Evolutionary conservation across 2,113 vertebrate species (phyloP), one percentile per base, ranked within the genome.

Genomic region (Meriones unguiculatus): DNA sequence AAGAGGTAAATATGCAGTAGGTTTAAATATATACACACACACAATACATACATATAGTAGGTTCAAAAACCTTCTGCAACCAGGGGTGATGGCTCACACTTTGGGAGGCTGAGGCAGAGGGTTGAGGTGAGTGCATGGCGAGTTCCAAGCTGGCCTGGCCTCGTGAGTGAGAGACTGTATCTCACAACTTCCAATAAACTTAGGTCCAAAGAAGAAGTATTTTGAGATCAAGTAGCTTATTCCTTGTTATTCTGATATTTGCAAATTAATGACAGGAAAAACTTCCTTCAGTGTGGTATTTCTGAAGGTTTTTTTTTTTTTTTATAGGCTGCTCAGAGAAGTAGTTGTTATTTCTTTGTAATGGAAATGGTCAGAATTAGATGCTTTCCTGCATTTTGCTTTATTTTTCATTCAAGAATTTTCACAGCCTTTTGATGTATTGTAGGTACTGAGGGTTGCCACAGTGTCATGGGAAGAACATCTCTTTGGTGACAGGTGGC

Each of bases 1-100:
- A 99, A 98, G 98, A 99, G 99, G 99, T 99, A 98, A 98, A 69
- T 50, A 95, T 65, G 62, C 14, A 7, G 30, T 54, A 87, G 32
- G 69, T 73, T 54, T 38, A 86, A 87, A 22, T 46, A 67, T 35
- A n/a, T 1, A 65, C 9, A 24, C 35, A 7, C 65, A 52, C 46
- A 46, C 46, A 20, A 67, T 35, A n/a, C 4, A 65, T 9, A 24
- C 35, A 7, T 1, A 35, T 30, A 54, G 57, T 38, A n/a, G 12
- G 52, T 30, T 28, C 41, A 77, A 25, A 76, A 38, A 18, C 72
- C 17, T 8, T 15, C 15, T 72, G 67, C 46, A 70, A 13, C 65
- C 64, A 24, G 50, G 46, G 8, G 3, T 54, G 20, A 20, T 54
- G 30, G 32, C 85, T 54, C 18, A 52, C 18, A 57, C 86, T 38